phyloP scores from a whole-genome alignment of 2,113 vertebrate genomes.

The Atractosteus spatula region DNA sequence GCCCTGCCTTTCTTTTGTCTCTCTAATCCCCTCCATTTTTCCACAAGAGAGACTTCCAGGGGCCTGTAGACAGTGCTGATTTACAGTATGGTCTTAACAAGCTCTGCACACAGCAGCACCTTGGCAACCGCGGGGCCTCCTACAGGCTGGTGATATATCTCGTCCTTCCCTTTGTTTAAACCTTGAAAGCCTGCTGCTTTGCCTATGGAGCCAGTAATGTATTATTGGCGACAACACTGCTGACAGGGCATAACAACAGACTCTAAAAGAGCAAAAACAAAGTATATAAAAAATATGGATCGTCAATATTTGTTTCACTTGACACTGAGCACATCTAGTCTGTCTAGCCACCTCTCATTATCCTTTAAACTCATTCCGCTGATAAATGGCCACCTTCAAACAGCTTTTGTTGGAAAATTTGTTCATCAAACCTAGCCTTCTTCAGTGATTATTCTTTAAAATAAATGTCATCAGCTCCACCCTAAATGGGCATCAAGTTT shows the following conservation, averaged over 20 bases:
- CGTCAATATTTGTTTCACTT: no score
- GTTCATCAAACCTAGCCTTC: no score
- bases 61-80: neutral
- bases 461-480: no score
- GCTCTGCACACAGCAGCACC: neutral
- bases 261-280: neutral
- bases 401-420: no score
- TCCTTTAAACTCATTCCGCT: no score
- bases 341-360: no score
- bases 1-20: no score
- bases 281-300: neutral
- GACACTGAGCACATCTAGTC: no score
- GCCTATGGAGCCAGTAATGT: neutral
- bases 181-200: neutral
- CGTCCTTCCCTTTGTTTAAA: constrained; percentile 1
- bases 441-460: no score
- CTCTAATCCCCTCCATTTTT: neutral
- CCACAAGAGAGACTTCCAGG: neutral
- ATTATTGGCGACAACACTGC: neutral
- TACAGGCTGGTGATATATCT: neutral
- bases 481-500: no score
- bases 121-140: neutral
- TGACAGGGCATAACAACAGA: neutral
- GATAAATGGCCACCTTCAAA: no score
- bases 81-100: neutral